Conservation (phyloP, 2,113 vertebrate genomes). For the Apistogramma diplotaenia region DNA sequence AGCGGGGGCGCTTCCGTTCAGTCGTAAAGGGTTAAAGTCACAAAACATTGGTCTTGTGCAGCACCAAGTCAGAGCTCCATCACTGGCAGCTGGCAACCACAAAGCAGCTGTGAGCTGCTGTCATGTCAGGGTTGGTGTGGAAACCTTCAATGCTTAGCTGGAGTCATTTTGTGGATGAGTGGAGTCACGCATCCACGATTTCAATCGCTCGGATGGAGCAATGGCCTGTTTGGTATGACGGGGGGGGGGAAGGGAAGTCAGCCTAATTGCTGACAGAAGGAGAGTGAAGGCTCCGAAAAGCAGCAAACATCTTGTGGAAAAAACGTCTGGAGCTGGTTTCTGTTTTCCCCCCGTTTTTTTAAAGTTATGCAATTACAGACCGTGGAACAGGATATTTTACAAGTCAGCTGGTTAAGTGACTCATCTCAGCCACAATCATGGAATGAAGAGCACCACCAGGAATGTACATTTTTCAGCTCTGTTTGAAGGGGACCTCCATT, state of each 20-base stretch:
- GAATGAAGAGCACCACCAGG: neutral
- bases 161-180: constrained; percentile 56
- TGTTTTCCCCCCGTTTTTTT: neutral
- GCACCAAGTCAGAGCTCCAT: neutral
- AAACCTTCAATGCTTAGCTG: constrained; percentile 61
- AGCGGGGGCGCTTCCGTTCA: too few relatives aligned
- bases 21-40: neutral
- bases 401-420: constrained; percentile 1
- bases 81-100: constrained; percentile 39
- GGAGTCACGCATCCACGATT: constrained; percentile 63
- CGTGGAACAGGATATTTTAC: neutral
- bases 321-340: neutral
- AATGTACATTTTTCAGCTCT: neutral
- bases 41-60: constrained; percentile 8
- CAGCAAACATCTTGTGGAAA: constrained; percentile 40
- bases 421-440: neutral
- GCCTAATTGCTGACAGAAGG: constrained; percentile 63
- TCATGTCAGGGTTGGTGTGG: constrained; percentile 57
- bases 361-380: constrained; percentile 1
- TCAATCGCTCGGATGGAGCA: constrained; percentile 55
- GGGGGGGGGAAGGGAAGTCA: constrained; percentile 2
- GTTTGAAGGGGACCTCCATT: neutral
- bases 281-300: constrained; percentile 28
- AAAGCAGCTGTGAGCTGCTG: constrained; percentile 65
- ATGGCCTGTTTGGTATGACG: constrained; percentile 50